Evolutionary conservation across 2,888 invertebrate genomes (phyloP), one percentile per base, ranked within the genome.

Genomic region (Noctua comes): DNA sequence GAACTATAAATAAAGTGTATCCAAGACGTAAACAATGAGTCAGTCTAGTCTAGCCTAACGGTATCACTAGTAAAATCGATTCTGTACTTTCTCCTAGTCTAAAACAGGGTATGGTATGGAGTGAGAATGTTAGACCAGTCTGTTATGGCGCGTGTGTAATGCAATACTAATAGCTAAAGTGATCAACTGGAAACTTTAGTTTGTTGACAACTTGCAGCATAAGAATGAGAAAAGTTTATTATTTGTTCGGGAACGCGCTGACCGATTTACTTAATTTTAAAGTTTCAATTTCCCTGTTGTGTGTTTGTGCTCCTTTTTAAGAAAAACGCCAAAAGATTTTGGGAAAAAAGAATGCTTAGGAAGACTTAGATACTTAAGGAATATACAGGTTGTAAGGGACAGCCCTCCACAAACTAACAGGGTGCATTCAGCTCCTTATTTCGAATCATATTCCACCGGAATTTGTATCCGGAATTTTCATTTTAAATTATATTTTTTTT

Each of bases 11-110:
- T 88, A 88, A 88, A 83, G 78, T 76, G 78, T 87, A 82, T 82
- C 82, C 76, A 74, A 76, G 77, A 85, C 85, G 85, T 85, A 90
- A 91, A 91, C 91, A 91, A 91, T 92, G 91, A 91, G 80, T 91
- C 91, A 91, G 84, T 79, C 80, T 75, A 76, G 86, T 86, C 88
- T 88, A 90, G 84, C 83, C 79, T 76, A 85, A 77, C 88, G 75
- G 81, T 88, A 83, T 84, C 73, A 76, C 77, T 82, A 87, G 88
- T 80, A 87, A 86, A 86, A 89, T 91, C 79, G 87, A 90, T 91
- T 88, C 90, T 89, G 89, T 88, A 92, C 93, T 94, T 94, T 93
- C 93, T 91, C 93, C 82, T 74, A 77, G 84, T 83, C 88, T 80
- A 87, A 88, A 92, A 91, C 90, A 91, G 90, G 90, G 91, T 90